Percentiles rank a stretch among this genome's conserved stretches.
These are phyloP conservation scores for Panurus biarmicus DNA, from an alignment of 2,113 vertebrate species.

Conservation along the genomic window DNA sequence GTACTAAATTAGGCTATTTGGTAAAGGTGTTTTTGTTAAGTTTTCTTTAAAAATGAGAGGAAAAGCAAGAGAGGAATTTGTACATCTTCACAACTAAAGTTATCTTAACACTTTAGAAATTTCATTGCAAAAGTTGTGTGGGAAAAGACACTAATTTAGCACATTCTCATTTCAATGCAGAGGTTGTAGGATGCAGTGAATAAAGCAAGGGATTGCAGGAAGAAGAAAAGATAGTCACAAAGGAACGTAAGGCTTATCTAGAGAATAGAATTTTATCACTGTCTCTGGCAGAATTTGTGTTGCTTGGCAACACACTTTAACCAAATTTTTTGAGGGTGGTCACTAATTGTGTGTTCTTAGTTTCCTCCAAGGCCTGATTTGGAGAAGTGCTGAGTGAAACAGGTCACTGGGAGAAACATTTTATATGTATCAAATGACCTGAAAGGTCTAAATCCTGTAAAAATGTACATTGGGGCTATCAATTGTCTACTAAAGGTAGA, in stretches of 20 bases:
- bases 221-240: neutral
- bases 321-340: neutral
- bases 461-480: neutral
- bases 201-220: neutral
- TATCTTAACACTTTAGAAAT: neutral
- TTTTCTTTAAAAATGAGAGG: neutral
- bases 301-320: conserved; percentile 29
- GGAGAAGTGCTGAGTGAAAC: neutral
- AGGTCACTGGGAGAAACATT: neutral
- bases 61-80: neutral
- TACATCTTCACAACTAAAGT: neutral
- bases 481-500: neutral
- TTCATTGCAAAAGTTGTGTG: neutral
- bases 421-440: neutral
- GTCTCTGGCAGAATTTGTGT: conserved; percentile 3
- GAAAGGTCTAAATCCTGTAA: neutral
- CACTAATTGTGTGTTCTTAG: neutral
- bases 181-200: neutral
- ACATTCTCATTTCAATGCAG: neutral
- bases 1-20: neutral
- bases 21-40: neutral
- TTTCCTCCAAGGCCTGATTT: neutral
- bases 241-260: neutral
- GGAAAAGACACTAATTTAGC: neutral
- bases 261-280: neutral